Percentiles rank a stretch among this genome's conserved stretches.
These are phyloP conservation scores for Drosophila basisetae DNA, from an alignment of 2,888 invertebrate genomes.

Conservation along the genomic window DNA sequence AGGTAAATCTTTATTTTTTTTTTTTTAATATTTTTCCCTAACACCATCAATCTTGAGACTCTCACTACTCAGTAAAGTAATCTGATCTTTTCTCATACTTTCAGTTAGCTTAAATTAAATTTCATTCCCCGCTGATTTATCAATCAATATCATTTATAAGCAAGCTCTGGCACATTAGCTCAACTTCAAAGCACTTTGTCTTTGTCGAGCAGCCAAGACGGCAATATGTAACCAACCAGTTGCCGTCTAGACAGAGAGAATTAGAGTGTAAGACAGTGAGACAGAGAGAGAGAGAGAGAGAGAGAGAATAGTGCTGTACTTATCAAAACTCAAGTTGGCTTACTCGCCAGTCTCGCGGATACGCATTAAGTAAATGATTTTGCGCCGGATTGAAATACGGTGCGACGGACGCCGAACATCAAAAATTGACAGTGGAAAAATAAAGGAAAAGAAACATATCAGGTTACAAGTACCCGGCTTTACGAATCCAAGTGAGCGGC, in stretches of 20 bases:
- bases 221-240: slow-evolving; percentile 14
- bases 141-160: slow-evolving; percentile 75
- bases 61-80: neutral
- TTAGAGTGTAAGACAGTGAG: neutral
- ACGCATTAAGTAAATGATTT: slow-evolving; percentile 76
- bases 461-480: slow-evolving; percentile 63
- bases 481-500: slow-evolving; percentile 64
- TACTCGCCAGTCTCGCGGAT: slow-evolving; percentile 30
- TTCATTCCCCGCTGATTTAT: slow-evolving; percentile 57
- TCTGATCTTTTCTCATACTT: slow-evolving; percentile 6
- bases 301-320: slow-evolving; percentile 3
- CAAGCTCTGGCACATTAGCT: slow-evolving; percentile 46
- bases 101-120: slow-evolving; percentile 18
- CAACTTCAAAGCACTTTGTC: slow-evolving; percentile 74
- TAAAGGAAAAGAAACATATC: slow-evolving; percentile 66
- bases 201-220: slow-evolving; percentile 49
- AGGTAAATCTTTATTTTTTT: neutral
- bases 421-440: slow-evolving; percentile 66
- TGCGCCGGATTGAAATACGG: slow-evolving; percentile 56
- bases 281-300: neutral
- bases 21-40: neutral
- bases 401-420: slow-evolving; percentile 59
- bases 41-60: slow-evolving; percentile 3
- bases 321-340: slow-evolving; percentile 45
- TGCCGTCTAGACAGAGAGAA: slow-evolving; percentile 14